Conservation (phyloP, 2,797 vertebrate species). For the Trachurus trachurus region DNA sequence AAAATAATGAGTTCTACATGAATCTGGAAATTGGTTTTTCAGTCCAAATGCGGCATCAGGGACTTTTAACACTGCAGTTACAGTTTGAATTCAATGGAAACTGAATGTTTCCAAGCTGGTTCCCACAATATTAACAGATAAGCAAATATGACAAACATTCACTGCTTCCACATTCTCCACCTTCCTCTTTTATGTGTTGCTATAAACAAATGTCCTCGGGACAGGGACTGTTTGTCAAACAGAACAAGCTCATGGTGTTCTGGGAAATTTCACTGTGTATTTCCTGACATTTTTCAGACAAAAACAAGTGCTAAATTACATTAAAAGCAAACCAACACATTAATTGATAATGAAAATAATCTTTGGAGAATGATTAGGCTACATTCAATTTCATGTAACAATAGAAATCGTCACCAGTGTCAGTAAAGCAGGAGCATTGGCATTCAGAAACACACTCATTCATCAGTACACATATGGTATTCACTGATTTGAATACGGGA, state of each 20-base stretch:
- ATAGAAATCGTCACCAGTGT: not conserved
- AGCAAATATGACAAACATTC: not conserved
- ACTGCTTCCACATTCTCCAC: not conserved
- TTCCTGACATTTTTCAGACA: not conserved
- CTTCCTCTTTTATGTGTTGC: not conserved
- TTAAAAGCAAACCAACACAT: not conserved
- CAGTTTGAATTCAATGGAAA: not conserved
- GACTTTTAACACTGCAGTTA: not conserved
- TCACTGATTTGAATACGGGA: slow-evolving; percentile 2
- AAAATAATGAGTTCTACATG: not conserved
- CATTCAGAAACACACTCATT: slow-evolving; percentile 5
- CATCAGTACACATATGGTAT: not conserved
- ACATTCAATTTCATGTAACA: not conserved
- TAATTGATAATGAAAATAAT: not conserved
- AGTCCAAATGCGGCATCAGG: not conserved
- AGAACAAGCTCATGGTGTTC: too few species aligned
- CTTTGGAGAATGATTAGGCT: not conserved
- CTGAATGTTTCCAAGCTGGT: too few species aligned
- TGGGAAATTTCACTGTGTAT: not conserved
- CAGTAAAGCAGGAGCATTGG: not conserved
- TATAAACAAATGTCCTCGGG: too few species aligned
- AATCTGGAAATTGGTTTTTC: not conserved
- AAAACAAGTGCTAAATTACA: not conserved
- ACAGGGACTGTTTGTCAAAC: too few species aligned
- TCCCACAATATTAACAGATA: not conserved